A percentile compares a stretch with the other conserved stretches of the same genome.
These are phyloP conservation scores for Halcyon smyrnensis DNA, from an alignment of 2,797 vertebrate genomes.

Conservation along the genomic window DNA sequence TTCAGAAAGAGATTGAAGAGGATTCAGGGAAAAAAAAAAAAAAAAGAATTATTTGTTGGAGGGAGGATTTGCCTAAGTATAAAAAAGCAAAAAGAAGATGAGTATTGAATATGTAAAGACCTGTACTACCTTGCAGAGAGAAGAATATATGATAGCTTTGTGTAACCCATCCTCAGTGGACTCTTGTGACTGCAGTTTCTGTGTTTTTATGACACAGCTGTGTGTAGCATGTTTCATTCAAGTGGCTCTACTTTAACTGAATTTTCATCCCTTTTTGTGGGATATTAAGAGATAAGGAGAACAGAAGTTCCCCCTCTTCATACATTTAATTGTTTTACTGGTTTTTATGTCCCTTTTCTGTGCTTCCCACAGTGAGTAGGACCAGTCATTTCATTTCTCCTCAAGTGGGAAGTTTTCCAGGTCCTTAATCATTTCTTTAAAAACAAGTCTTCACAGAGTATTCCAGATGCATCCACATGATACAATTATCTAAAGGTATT, in stretches of 20 bases:
- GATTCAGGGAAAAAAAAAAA: neutral
- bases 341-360: neutral
- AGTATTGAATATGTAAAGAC: neutral
- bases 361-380: neutral
- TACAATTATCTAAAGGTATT: constrained; percentile 4
- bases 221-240: neutral
- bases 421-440: neutral
- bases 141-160: neutral
- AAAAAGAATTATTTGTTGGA: neutral
- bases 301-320: neutral
- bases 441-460: neutral
- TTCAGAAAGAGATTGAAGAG: neutral
- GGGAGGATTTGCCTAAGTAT: neutral
- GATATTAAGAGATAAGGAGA: neutral
- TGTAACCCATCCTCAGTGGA: neutral
- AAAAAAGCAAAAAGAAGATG: neutral
- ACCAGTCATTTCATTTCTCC: neutral
- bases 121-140: neutral
- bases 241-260: neutral
- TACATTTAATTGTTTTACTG: neutral
- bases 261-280: neutral
- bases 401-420: neutral
- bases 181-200: neutral
- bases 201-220: neutral
- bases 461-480: constrained; percentile 1